Evolutionary conservation across 2,113 vertebrate species (phyloP), one percentile per base, ranked within the genome.

Genomic region (Phodopus roborovskii): DNA sequence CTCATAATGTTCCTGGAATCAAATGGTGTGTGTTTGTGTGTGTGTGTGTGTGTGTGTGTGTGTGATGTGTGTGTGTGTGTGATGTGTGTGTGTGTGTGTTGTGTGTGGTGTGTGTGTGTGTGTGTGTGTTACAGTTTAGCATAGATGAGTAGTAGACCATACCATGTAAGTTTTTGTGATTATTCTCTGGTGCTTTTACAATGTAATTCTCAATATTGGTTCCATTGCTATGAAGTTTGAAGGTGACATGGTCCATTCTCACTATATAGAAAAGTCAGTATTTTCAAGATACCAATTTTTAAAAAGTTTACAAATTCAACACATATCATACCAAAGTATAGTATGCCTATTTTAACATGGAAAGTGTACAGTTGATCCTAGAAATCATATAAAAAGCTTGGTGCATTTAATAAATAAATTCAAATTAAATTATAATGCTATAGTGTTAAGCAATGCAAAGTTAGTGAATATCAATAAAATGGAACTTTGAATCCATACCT

Each of bases 281-380:
- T 77, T 48, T 45, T 77, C 42, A 77, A 48, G 42, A 77, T 16
- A 48, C 2, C 24, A 75, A 12, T 28, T 77, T 66, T 77, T 77
- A 13, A 74, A 71, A 45, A 96, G 58, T 58, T 30, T 50, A 48
- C 42, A 84, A 92, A 96, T 79, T 78, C 30, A 89, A 28, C 22
- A 48, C 26, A 64, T 64, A 20, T 16, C 0, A 45, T 92, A 7
- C 30, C 13, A 89, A 88, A 45, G 78, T 66, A 73, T 30, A 20
- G 17, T 5, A 78, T 33, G 1, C 0, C 36, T 77, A 88, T 75
- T 68, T 50, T 39, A 64, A 50, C 45, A 64, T 48, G n/a, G 36
- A 86, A 53, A 66, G 24, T 24, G 13, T 36, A 17, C 26, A 77
- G 22, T 83, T 42, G 42, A 48, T 77, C 42, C 13, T 48, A 28